These are phyloP conservation scores for Eupeodes latifasciatus DNA, from an alignment of 2,888 invertebrate genomes.

Conservation along the genomic window DNA sequence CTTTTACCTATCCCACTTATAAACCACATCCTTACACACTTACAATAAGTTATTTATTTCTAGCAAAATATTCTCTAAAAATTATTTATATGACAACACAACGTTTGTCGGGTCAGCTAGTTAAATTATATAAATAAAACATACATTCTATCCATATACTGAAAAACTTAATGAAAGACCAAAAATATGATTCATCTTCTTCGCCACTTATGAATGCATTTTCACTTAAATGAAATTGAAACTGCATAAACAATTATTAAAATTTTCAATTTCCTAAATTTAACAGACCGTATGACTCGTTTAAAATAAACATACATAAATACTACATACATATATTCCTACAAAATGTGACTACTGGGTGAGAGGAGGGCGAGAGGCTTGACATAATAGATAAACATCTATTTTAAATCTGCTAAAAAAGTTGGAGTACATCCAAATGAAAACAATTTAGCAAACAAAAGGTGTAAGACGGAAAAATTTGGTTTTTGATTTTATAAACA, in stretches of 20 bases:
- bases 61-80: too few species aligned
- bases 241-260: not conserved
- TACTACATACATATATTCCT: not conserved
- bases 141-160: not conserved
- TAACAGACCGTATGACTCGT: conserved; percentile 39
- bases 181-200: conserved; percentile 9
- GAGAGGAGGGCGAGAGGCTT: not conserved
- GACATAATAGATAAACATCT: not conserved
- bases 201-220: conserved; percentile 17
- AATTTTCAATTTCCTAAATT: not conserved
- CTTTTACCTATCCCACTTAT: too few species aligned
- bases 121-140: not conserved
- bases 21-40: too few species aligned
- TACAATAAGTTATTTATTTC: too few species aligned
- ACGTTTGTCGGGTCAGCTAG: too few species aligned
- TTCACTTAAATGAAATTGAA: conserved; percentile 6
- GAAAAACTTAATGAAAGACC: not conserved
- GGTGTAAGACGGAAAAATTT: conserved; percentile 15
- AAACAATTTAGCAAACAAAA: conserved; percentile 33
- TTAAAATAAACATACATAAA: not conserved
- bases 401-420: conserved; percentile 19
- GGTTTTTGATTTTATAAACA: not conserved
- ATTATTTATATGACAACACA: too few species aligned
- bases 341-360: not conserved
- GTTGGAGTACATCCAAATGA: conserved; percentile 20